These are phyloP conservation scores for Eristalis arbustorum DNA, from an alignment of 2,888 invertebrate species.

Conservation along the genomic window DNA sequence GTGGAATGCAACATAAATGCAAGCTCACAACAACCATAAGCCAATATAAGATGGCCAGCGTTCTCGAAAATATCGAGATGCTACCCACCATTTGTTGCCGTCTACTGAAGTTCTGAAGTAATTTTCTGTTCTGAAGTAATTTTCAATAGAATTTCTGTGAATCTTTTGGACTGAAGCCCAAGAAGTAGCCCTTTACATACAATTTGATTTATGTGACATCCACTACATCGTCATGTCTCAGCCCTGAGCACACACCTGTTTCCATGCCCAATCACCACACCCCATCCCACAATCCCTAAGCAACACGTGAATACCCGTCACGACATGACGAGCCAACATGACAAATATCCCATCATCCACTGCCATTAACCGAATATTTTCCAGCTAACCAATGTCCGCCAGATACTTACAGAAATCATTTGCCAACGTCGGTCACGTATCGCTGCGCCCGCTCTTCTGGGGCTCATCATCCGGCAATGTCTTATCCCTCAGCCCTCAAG, in stretches of 20 bases:
- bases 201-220: background rate
- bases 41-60: too few species aligned
- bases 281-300: background rate
- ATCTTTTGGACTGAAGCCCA: too few species aligned
- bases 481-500: slow-evolving; percentile 3
- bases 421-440: slow-evolving; percentile 37
- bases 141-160: too few species aligned
- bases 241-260: background rate
- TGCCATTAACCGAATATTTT: slow-evolving; percentile 19
- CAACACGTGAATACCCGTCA: background rate
- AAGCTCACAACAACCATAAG: too few species aligned
- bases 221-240: background rate
- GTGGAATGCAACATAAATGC: too few species aligned
- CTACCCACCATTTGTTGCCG: too few species aligned
- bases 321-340: background rate
- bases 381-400: background rate
- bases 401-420: slow-evolving; percentile 18
- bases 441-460: background rate
- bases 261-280: background rate
- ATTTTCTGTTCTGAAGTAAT: too few species aligned
- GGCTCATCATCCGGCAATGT: slow-evolving; percentile 21
- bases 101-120: too few species aligned
- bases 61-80: too few species aligned
- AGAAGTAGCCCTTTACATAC: background rate
- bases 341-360: slow-evolving; percentile 2